Evolutionary conservation across 2,113 vertebrate genomes (phyloP).

Genomic region (Rhizomys pruinosus): DNA sequence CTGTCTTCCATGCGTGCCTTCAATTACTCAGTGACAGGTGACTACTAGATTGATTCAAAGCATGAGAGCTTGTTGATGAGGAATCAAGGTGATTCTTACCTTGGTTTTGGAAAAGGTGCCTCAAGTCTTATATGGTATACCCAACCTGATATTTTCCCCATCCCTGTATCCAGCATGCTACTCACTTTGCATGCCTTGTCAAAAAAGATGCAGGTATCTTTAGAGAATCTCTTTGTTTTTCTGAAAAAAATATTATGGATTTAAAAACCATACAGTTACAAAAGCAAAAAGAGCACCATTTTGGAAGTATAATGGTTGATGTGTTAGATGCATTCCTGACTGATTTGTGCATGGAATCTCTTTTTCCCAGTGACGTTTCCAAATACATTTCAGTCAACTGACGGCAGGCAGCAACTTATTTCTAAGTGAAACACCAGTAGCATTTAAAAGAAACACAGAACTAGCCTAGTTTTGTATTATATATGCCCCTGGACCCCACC

Average conservation of each 20-base stretch:
- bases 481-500: background rate
- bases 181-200: background rate
- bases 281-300: slow-evolving; percentile 40
- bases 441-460: slow-evolving; percentile 43
- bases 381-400: background rate
- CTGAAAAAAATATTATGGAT: too few relatives aligned
- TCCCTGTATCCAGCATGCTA: background rate
- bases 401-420: background rate
- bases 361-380: slow-evolving; percentile 22
- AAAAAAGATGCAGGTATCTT: slow-evolving; percentile 6
- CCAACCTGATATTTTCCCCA: background rate
- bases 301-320: background rate
- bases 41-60: slow-evolving; percentile 14
- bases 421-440: slow-evolving; percentile 1
- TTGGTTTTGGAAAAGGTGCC: background rate
- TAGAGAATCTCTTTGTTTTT: background rate
- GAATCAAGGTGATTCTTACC: slow-evolving; percentile 41
- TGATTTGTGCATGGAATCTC: slow-evolving; percentile 24
- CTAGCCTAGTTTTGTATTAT: slow-evolving; percentile 19
- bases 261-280: slow-evolving; percentile 26
- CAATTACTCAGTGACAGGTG: background rate
- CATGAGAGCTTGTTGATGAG: slow-evolving; percentile 11
- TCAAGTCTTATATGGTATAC: slow-evolving; percentile 35
- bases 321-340: background rate
- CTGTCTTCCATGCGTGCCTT: background rate